Conservation (phyloP, 2,113 vertebrate species). For the Hiodon alosoides region DNA sequence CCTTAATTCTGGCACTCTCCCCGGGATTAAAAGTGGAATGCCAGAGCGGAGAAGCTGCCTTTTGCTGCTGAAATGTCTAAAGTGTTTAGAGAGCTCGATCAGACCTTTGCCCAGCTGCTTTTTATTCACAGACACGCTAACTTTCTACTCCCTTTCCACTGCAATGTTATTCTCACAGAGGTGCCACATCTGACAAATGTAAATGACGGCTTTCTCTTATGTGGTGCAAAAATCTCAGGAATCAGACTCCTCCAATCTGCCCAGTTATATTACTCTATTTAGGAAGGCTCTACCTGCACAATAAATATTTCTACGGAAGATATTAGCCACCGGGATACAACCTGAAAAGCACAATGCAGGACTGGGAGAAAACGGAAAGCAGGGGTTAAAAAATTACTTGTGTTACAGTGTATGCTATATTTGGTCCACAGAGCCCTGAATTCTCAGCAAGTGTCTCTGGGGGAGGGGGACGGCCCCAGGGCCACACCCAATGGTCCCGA, state of each 20-base stretch:
- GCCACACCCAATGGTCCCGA: not conserved
- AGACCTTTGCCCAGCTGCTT: not conserved
- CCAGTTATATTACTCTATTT: not conserved
- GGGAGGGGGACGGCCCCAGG: not conserved
- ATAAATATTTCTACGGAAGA: no score
- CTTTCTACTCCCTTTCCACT: no score
- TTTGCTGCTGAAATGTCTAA: not conserved
- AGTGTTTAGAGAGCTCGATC: not conserved
- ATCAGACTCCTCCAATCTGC: not conserved
- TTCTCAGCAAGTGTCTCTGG: not conserved
- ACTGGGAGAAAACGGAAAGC: not conserved
- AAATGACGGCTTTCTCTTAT: no score
- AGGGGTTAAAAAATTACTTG: no score
- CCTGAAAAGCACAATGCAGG: no score
- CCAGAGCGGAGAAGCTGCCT: not conserved
- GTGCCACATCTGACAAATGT: no score
- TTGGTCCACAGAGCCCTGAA: not conserved
- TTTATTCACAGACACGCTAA: no score
- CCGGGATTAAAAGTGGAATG: not conserved
- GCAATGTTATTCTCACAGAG: no score
- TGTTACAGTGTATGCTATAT: not conserved
- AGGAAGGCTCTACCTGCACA: not conserved
- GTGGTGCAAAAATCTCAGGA: not conserved
- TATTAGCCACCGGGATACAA: no score
- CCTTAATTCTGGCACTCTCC: not conserved